Percentiles rank a stretch among this genome's conserved stretches.
Evolutionary conservation across 2,888 invertebrate genomes (phyloP).

Genomic region (Brassicogethes aeneus): DNA sequence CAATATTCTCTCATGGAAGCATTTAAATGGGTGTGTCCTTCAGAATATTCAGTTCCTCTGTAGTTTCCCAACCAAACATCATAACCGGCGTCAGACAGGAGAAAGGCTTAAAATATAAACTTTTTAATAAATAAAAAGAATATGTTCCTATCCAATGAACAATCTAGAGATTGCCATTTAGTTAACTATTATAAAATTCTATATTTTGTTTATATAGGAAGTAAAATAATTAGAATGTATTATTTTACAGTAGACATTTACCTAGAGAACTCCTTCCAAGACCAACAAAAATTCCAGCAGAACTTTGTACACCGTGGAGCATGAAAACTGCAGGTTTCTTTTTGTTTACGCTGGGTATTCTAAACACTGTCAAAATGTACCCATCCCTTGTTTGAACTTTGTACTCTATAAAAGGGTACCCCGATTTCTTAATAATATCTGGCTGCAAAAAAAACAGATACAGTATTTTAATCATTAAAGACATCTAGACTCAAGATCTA

Average conservation of each 20-base stretch:
- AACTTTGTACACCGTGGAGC: constrained; percentile 32
- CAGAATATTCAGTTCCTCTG: constrained; percentile 34
- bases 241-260: constrained; percentile 16
- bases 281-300: constrained; percentile 31
- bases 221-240: too few species aligned
- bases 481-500: too few species aligned
- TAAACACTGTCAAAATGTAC: constrained; percentile 28
- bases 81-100: constrained; percentile 45
- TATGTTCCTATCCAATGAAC: background rate
- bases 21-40: constrained; percentile 29
- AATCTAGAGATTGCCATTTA: too few species aligned
- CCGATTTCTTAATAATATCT: constrained; percentile 28
- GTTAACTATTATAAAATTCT: too few species aligned
- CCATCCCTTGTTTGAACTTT: constrained; percentile 30
- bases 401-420: constrained; percentile 30
- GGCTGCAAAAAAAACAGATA: constrained; percentile 25
- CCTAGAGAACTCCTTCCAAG: constrained; percentile 32
- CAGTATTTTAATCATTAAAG: too few species aligned
- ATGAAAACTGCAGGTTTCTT: constrained; percentile 31
- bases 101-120: constrained; percentile 27
- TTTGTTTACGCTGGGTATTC: constrained; percentile 26
- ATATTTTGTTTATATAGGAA: too few species aligned
- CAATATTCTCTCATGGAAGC: constrained; percentile 30
- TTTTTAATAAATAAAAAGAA: constrained; percentile 3
- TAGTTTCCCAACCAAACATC: constrained; percentile 49